These are phyloP conservation scores for Manis pentadactyla DNA, from an alignment of 2,797 vertebrate species.

Conservation along the genomic window DNA sequence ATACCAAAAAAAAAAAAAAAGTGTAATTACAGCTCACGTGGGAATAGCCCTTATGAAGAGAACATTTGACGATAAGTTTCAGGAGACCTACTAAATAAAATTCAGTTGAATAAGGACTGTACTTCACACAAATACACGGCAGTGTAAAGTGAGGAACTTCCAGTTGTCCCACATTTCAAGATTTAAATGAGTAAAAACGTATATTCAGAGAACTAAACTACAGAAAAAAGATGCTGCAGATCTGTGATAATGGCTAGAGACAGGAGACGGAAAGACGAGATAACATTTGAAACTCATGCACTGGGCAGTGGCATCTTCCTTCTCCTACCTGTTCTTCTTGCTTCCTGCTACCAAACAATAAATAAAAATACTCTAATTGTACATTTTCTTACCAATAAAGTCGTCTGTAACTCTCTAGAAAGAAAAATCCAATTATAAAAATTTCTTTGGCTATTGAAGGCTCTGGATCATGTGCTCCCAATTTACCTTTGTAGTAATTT, in stretches of 20 bases:
- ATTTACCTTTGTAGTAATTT: background rate
- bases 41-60: slow-evolving; percentile 65
- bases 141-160: background rate
- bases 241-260: background rate
- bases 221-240: background rate
- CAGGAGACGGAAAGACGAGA: background rate
- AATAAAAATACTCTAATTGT: background rate
- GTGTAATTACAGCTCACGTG: slow-evolving; percentile 71
- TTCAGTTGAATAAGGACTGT: background rate
- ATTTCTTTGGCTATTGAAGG: background rate
- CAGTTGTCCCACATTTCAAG: background rate
- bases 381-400: background rate
- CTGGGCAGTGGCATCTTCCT: background rate
- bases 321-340: background rate
- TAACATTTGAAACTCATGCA: background rate
- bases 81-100: background rate
- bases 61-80: slow-evolving; percentile 52
- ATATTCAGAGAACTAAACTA: background rate
- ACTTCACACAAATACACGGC: background rate
- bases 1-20: slow-evolving; percentile 30
- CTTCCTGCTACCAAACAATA: background rate
- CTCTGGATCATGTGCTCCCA: background rate
- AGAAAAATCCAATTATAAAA: background rate
- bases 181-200: background rate
- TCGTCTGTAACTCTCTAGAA: background rate